Conservation (phyloP, 2,113 vertebrate species). For the Calypte anna region DNA sequence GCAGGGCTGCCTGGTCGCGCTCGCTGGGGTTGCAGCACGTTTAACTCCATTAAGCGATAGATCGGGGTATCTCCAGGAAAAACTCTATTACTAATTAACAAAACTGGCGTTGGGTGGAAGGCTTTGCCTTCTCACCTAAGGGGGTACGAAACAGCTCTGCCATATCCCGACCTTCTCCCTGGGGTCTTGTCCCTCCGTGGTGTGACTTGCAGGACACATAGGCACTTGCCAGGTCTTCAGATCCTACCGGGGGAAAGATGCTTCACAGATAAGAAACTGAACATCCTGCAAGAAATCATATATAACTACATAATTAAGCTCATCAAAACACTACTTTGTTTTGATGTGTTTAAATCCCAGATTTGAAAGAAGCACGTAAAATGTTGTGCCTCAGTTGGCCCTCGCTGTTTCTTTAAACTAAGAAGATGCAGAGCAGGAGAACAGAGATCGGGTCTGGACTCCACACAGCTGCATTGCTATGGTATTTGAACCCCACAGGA, state of each 20-base stretch:
- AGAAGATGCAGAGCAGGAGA: not conserved
- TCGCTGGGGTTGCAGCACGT: not conserved
- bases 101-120: not conserved
- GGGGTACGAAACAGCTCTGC: not conserved
- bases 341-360: not conserved
- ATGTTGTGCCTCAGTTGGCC: not conserved
- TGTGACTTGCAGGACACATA: not conserved
- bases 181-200: too few relatives aligned
- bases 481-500: not conserved
- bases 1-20: not conserved
- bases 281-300: not conserved
- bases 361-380: not conserved
- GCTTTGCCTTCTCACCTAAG: not conserved
- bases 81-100: slow-evolving; percentile 59
- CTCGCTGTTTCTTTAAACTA: not conserved
- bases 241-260: not conserved
- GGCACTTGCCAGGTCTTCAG: fast-evolving
- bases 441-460: not conserved
- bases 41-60: slow-evolving; percentile 34
- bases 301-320: not conserved
- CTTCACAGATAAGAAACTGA: not conserved
- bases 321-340: not conserved
- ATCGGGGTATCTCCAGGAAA: slow-evolving; percentile 8
- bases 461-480: not conserved
- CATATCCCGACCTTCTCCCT: not conserved